These are phyloP conservation scores for Drosophila sechellia DNA, from an alignment of 1,140 invertebrate species.

Conservation along the genomic window DNA sequence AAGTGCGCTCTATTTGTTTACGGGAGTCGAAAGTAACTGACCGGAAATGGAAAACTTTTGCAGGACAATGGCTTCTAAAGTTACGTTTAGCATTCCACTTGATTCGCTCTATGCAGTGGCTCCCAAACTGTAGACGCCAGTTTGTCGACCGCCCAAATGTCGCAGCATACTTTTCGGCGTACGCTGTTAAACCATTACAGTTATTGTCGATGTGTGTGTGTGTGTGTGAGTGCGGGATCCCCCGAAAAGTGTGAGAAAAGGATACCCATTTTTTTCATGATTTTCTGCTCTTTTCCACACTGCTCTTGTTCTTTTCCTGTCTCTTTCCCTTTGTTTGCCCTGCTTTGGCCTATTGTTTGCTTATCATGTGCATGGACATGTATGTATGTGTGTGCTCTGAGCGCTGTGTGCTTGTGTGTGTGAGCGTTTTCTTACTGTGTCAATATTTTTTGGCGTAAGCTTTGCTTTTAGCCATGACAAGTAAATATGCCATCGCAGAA, in stretches of 20 bases:
- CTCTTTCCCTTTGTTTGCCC: constrained; percentile 40
- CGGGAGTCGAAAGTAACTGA: constrained; percentile 11
- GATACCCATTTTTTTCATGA: constrained; percentile 16
- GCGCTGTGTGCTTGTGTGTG: constrained; percentile 2
- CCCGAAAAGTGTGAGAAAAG: constrained; percentile 8
- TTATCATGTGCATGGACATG: constrained; percentile 31
- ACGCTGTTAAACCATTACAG: constrained; percentile 72
- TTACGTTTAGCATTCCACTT: neutral
- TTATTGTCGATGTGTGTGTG: constrained; percentile 22
- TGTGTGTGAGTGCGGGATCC: constrained; percentile 16
- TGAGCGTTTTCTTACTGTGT: constrained; percentile 67
- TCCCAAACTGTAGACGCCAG: constrained; percentile 72
- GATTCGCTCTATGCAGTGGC: constrained; percentile 8
- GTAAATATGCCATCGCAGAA: constrained; percentile 65
- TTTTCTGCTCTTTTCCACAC: constrained; percentile 15
- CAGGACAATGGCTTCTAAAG: constrained; percentile 29
- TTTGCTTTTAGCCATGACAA: constrained; percentile 81
- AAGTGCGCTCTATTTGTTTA: neutral
- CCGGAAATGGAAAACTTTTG: constrained; percentile 34
- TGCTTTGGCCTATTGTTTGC: constrained; percentile 73
- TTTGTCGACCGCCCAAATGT: constrained; percentile 63
- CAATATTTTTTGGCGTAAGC: constrained; percentile 81
- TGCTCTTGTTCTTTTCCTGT: constrained; percentile 31
- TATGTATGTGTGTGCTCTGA: constrained; percentile 20
- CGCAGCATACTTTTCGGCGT: constrained; percentile 73